Percentiles rank a stretch among this genome's conserved stretches.
These are phyloP conservation scores for Coleophora deauratella DNA, from an alignment of 2,888 invertebrate species.

Conservation along the genomic window DNA sequence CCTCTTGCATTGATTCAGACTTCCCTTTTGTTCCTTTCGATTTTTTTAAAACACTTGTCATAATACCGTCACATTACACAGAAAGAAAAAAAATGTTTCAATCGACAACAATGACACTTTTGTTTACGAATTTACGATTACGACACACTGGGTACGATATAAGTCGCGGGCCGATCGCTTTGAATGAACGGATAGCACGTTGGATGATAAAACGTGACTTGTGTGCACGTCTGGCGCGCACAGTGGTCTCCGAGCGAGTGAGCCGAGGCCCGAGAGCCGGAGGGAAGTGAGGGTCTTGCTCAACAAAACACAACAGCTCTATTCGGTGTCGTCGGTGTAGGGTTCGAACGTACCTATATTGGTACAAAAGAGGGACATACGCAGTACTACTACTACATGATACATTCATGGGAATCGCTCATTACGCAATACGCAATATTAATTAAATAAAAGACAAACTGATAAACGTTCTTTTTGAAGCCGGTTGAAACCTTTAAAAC, in stretches of 20 bases:
- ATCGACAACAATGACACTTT: constrained; percentile 1
- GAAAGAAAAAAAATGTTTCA: background rate
- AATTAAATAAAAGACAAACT: too few relatives aligned
- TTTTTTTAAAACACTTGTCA: constrained; percentile 71
- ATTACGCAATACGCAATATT: too few relatives aligned
- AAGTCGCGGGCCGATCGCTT: too few relatives aligned
- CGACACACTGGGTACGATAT: constrained; percentile 7
- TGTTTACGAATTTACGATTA: constrained; percentile 8
- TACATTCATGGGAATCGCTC: too few relatives aligned
- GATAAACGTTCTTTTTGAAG: too few relatives aligned
- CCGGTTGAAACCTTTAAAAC: too few relatives aligned
- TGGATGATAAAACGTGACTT: background rate
- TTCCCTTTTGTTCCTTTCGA: constrained; percentile 64
- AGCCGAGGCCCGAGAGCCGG: background rate
- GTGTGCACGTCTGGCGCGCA: constrained; percentile 4
- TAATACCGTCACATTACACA: constrained; percentile 46
- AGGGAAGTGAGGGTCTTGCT: too few relatives aligned
- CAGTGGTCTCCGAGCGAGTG: constrained; percentile 7
- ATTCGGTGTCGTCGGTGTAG: too few relatives aligned
- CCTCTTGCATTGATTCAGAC: constrained; percentile 71
- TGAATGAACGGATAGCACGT: background rate
- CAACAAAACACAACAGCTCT: too few relatives aligned
- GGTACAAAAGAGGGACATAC: too few relatives aligned
- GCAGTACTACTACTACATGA: too few relatives aligned
- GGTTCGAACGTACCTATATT: too few relatives aligned